Conservation (phyloP, 2,888 invertebrate species). For the Lycia hirtaria region DNA sequence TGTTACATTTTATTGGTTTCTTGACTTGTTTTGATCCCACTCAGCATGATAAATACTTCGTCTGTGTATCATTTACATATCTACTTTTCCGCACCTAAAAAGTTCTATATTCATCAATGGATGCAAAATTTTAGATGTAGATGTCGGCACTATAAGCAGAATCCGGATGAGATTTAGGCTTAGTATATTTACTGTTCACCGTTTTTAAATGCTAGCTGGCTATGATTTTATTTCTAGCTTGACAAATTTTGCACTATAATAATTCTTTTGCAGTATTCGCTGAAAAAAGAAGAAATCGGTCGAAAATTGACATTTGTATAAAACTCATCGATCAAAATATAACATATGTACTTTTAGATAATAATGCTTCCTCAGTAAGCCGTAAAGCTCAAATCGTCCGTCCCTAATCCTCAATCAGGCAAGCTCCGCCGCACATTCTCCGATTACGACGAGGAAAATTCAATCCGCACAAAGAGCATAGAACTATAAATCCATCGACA, state of each 20-base stretch:
- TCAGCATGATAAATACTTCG: conserved; percentile 3
- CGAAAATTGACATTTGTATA: too few relatives aligned
- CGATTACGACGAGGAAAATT: conserved; percentile 31
- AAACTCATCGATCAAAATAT: not conserved
- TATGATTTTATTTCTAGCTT: too few relatives aligned
- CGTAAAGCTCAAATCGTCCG: conserved; percentile 19
- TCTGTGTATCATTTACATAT: not conserved
- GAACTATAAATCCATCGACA: conserved; percentile 59
- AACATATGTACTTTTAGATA: not conserved
- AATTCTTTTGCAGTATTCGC: not conserved
- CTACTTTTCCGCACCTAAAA: too few relatives aligned
- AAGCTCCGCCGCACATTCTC: conserved; percentile 17
- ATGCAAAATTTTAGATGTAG: too few relatives aligned
- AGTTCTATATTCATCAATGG: too few relatives aligned
- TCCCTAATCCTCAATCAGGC: conserved; percentile 23
- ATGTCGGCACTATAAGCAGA: too few relatives aligned
- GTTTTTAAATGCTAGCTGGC: too few relatives aligned
- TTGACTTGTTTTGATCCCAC: not conserved
- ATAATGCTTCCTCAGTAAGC: not conserved
- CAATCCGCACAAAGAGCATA: conserved; percentile 48
- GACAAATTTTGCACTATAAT: not conserved
- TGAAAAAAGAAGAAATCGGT: not conserved
- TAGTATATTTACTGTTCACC: too few relatives aligned
- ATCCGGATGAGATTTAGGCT: too few relatives aligned
- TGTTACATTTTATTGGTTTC: not conserved